Evolutionary conservation across 2,113 vertebrate genomes (phyloP), one percentile per base, ranked within the genome.

Genomic region (Odontophorus gujanensis): DNA sequence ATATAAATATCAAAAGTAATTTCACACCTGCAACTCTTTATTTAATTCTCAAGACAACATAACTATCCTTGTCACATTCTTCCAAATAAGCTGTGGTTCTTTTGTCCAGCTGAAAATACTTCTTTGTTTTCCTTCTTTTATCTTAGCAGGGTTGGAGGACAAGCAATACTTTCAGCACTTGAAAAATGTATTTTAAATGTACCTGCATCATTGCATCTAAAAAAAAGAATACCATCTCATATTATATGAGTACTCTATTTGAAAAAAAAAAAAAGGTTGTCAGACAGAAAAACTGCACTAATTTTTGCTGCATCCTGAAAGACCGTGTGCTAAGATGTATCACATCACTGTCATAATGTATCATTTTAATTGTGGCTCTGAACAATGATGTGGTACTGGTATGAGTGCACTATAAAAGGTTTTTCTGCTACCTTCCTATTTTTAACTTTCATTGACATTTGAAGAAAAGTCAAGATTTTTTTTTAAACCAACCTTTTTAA

Each of bases 1-100:
- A 90, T 80, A 81, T 81, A 93, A 94, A 90, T 90, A 95, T 85
- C 85, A 80, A 78, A 95, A 87, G 61, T 69, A 96, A 93, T 97
- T 94, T 91, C 65, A 87, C 47, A 90, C 72, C 91, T 93, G 88
- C 67, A 89, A 50, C 61, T 94, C 72, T 83, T 83, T 77, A 50
- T 3, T 40, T 90, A 77, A 59, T 85, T 89, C 1, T 3, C 69
- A 74, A 90, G 38, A 51, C 90, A 87, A 48, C 22, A 5, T 32
- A 73, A 48, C 58, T 67, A 19, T 75, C 48, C 87, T 59, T 57
- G 72, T 30, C 3, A 5, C 47, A 57, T 10, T 40, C 34, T 89
- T 93, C n/a, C 28, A 92, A 81, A 88, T 10, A 55, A 89, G 32
- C 50, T 13, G 8, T 72, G 34, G 15, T 26, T 86, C 18, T 67